Evolutionary conservation across 2,888 invertebrate genomes (phyloP).

Genomic region (Luffia ferchaultella): DNA sequence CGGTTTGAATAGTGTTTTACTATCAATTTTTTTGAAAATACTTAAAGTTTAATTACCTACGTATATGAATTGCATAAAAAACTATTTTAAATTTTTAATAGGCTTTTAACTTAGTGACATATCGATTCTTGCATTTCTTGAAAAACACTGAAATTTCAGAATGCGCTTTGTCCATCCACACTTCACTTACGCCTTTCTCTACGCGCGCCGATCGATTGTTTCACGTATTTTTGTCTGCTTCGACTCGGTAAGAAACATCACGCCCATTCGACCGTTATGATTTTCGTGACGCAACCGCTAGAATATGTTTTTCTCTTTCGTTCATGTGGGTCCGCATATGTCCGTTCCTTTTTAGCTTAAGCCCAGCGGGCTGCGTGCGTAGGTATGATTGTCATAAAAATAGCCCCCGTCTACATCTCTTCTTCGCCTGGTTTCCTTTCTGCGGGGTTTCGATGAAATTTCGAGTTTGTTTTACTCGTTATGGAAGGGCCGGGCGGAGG

Average conservation of each 20-base stretch:
- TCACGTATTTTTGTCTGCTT: conserved; percentile 64
- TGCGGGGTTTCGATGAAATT: conserved; percentile 46
- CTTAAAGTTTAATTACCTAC: too few relatives aligned
- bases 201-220: conserved; percentile 51
- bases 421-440: conserved; percentile 35
- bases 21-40: too few relatives aligned
- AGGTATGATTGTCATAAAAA: conserved; percentile 65
- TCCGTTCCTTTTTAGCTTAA: conserved; percentile 26
- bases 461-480: conserved; percentile 35
- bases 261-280: conserved; percentile 68
- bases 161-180: not conserved
- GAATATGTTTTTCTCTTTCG: conserved; percentile 47
- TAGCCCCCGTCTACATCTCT: conserved; percentile 63
- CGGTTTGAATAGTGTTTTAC: too few relatives aligned
- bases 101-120: too few relatives aligned
- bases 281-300: conserved; percentile 54
- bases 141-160: too few relatives aligned
- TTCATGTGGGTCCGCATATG: conserved; percentile 52
- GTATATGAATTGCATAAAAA: too few relatives aligned
- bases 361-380: conserved; percentile 59
- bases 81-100: too few relatives aligned
- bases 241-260: conserved; percentile 65
- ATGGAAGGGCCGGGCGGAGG: conserved; percentile 32
- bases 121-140: too few relatives aligned
- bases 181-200: conserved; percentile 41